Evolutionary conservation across 2,888 invertebrate genomes (phyloP), one percentile per base, ranked within the genome.

Genomic region (Hirtodrosophila cameraria): DNA sequence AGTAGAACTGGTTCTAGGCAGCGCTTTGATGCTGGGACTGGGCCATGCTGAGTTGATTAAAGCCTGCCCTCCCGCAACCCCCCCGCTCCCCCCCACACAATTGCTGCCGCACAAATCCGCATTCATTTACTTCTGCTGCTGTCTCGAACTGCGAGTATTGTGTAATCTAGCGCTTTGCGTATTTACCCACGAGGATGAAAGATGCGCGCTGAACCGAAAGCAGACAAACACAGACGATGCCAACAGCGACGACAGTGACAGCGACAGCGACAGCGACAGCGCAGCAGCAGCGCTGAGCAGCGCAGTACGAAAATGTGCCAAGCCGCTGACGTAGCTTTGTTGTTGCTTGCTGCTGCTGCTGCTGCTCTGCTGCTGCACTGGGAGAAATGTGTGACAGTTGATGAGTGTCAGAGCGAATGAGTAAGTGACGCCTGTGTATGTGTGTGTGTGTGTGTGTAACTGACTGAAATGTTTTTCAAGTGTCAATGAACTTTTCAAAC

Each of bases 401-500:
- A 88, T 83, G 87, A 88, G 87, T 75, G 86, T 53, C 73, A 69
- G 74, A 70, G 74, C 74, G 63, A 72, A 69, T 74, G 71, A 76
- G 69, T 69, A 75, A 74, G 73, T 65, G 69, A 81, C 61, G 73
- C 59, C 52, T 52, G 39, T 48, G 39, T 49, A 35, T 60, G 15
- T 33, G 18, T 59, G 53, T 27, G 35, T 60, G 60, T 59, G 49
- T 68, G 63, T 60, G 70, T 63, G 25, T 81, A 77, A 69, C 53
- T 75, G 78, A 77, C 60, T 84, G 86, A 86, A 82, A 77, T 86
- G 81, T 86, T 86, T 85, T 86, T 83, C 84, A 88, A 90, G 89
- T 90, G 90, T 90, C 90, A 90, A 90, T 90, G 90, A 90, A 90
- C 90, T 88, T 89, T 89, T 85, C 70, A 77, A 77, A 77, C 86